Evolutionary conservation across 2,888 invertebrate species (phyloP).

Genomic region (Acrobasis suavella): DNA sequence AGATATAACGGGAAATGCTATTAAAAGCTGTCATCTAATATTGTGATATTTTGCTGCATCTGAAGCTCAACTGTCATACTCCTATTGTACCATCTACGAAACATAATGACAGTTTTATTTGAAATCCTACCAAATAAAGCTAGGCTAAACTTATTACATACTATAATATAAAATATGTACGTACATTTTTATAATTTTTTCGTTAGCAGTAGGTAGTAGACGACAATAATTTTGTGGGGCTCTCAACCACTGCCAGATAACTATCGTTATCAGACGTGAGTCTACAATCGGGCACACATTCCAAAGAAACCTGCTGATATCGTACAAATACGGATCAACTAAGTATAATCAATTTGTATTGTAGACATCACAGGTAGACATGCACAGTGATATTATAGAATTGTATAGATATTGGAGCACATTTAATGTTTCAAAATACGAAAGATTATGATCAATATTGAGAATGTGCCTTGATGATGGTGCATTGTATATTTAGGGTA

Average conservation of each 20-base stretch:
- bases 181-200: background rate
- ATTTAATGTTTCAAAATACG: background rate
- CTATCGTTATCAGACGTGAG: slow-evolving; percentile 2
- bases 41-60: background rate
- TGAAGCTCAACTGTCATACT: background rate
- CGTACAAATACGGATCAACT: too few relatives aligned
- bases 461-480: slow-evolving; percentile 12
- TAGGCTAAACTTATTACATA: too few relatives aligned
- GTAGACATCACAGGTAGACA: too few relatives aligned
- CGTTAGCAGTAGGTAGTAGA: background rate
- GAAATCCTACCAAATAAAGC: background rate
- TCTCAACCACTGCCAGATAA: background rate
- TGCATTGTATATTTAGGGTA: slow-evolving; percentile 1
- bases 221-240: too few relatives aligned
- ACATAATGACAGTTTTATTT: background rate
- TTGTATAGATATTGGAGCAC: too few relatives aligned
- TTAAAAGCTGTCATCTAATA: background rate
- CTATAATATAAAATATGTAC: background rate
- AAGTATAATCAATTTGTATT: too few relatives aligned
- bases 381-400: too few relatives aligned
- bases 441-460: background rate
- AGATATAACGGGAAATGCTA: background rate
- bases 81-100: too few relatives aligned
- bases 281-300: background rate
- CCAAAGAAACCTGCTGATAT: too few relatives aligned